A percentile compares a stretch with the other conserved stretches of the same genome.
phyloP scores from a whole-genome alignment of 1,140 invertebrate species.

The Helicorthomorpha holstii region DNA sequence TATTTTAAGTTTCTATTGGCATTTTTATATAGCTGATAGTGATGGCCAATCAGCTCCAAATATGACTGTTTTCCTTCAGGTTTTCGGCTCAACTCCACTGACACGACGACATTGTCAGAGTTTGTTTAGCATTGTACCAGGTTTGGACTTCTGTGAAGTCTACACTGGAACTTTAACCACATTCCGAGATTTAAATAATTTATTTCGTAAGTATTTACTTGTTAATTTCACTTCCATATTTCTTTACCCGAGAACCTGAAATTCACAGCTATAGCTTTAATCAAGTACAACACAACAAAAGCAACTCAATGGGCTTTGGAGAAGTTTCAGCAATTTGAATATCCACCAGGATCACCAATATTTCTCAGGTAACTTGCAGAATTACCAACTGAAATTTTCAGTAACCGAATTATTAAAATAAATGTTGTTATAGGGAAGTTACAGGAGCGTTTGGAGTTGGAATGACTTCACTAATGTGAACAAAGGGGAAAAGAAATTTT shows the following conservation, averaged over 20 bases:
- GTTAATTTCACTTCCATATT: not conserved
- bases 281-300: slow-evolving; percentile 26
- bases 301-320: slow-evolving; percentile 60
- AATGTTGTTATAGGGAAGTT: too few relatives aligned
- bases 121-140: not conserved
- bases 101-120: not conserved
- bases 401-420: too few relatives aligned
- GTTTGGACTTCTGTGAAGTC: not conserved
- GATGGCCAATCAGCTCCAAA: not conserved
- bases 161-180: not conserved
- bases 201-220: not conserved
- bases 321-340: slow-evolving; percentile 72
- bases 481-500: too few relatives aligned
- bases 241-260: not conserved
- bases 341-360: slow-evolving; percentile 43
- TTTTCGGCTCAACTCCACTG: not conserved
- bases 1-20: not conserved
- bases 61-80: not conserved
- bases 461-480: too few relatives aligned
- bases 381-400: too few relatives aligned
- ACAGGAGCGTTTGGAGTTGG: too few relatives aligned
- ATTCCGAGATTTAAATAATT: not conserved
- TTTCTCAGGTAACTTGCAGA: not conserved
- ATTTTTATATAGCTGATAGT: not conserved
- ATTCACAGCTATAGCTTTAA: not conserved